These are phyloP conservation scores for Bombus fervidus DNA, from an alignment of 1,140 invertebrate species.

Conservation along the genomic window DNA sequence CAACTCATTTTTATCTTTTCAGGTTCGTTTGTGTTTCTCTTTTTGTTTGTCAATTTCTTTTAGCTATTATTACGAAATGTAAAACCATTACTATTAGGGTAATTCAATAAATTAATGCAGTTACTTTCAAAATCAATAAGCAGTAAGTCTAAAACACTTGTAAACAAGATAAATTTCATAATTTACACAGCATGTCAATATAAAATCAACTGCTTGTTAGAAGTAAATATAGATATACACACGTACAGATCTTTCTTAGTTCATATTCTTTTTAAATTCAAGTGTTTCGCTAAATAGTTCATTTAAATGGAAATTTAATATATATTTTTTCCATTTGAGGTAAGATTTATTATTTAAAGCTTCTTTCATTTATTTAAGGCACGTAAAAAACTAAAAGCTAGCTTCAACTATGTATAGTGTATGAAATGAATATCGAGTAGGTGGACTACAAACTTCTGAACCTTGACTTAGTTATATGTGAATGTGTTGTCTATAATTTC, in stretches of 20 bases:
- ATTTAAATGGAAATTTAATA: not conserved
- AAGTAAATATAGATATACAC: no score
- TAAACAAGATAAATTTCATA: not conserved
- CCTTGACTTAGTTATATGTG: conserved; percentile 25
- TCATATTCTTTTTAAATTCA: not conserved
- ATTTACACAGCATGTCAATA: not conserved
- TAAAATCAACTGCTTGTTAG: not conserved
- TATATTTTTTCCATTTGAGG: not conserved
- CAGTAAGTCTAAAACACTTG: not conserved
- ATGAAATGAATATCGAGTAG: not conserved
- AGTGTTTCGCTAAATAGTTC: not conserved
- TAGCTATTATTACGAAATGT: no score
- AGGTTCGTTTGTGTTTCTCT: no score
- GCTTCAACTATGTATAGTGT: not conserved
- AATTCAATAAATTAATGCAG: no score
- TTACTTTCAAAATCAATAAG: no score
- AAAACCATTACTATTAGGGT: no score
- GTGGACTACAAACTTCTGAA: not conserved
- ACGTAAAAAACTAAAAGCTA: not conserved
- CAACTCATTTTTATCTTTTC: no score
- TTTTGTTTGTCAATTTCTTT: no score
- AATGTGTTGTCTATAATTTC: not conserved
- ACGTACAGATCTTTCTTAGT: no score
- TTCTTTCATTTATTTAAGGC: not conserved
- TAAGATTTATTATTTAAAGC: not conserved